A percentile compares a stretch with the other conserved stretches of the same genome.
Conservation (phyloP, 2,888 invertebrate species). For the Eilema caniola region DNA sequence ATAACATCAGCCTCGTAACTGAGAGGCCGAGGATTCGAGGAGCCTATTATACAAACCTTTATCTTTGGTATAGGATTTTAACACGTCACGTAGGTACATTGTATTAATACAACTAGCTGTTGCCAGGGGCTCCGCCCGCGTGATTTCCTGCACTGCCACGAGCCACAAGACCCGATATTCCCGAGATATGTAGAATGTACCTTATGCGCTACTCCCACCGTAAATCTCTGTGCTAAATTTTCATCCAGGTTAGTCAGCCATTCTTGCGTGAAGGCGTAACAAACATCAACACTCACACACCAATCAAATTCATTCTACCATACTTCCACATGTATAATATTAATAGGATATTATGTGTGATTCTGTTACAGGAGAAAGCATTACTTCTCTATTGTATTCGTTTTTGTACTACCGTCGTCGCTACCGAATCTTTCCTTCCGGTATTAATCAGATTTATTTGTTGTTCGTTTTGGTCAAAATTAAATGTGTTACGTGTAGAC, state of each 20-base stretch:
- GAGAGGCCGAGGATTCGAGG: neutral
- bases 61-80: neutral
- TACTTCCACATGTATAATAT: neutral
- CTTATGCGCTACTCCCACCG: neutral
- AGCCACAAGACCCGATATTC: neutral
- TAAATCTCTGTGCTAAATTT: neutral
- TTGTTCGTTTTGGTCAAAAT: neutral
- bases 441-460: neutral
- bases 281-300: neutral
- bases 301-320: neutral
- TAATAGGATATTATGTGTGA: neutral
- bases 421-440: neutral
- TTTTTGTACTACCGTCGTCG: neutral
- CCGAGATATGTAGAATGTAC: neutral
- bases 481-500: neutral
- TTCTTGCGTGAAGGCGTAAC: neutral
- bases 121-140: neutral
- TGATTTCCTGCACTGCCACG: neutral
- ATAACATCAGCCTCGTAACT: constrained; percentile 4
- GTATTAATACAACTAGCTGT: neutral
- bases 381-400: neutral
- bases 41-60: neutral
- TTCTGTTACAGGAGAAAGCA: neutral
- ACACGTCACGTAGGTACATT: neutral
- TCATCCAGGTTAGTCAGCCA: neutral